Percentiles rank a stretch among this genome's conserved stretches.
phyloP scores from a whole-genome alignment of 2,888 invertebrate genomes.

The Cosmorhoe ocellata region DNA sequence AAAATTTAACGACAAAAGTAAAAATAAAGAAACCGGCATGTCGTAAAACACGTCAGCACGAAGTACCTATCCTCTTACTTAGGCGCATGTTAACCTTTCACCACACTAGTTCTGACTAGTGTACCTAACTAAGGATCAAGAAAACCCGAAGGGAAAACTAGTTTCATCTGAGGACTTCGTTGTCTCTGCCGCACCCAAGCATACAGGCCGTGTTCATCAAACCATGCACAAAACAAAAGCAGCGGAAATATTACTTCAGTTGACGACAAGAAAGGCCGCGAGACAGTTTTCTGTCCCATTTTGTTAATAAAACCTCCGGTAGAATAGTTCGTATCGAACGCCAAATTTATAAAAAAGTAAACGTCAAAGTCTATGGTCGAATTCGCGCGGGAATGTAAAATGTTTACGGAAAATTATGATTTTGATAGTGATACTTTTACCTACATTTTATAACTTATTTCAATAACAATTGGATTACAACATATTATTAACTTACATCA shows the following conservation, averaged over 20 bases:
- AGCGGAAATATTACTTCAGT: slow-evolving; percentile 74
- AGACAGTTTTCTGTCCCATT: slow-evolving; percentile 58
- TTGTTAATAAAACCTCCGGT: slow-evolving; percentile 7
- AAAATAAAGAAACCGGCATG: too few relatives aligned
- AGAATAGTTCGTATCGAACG: background rate
- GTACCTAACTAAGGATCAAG: slow-evolving; percentile 6
- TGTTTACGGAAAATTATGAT: slow-evolving; percentile 9
- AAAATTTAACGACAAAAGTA: too few relatives aligned
- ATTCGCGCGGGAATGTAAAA: slow-evolving; percentile 14
- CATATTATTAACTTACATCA: too few relatives aligned
- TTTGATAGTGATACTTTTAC: too few relatives aligned
- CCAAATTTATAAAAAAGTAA: slow-evolving; percentile 19
- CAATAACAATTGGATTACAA: too few relatives aligned
- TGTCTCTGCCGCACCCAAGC: slow-evolving; percentile 58
- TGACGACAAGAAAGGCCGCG: slow-evolving; percentile 69
- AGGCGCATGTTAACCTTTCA: too few relatives aligned
- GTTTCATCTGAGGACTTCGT: slow-evolving; percentile 13
- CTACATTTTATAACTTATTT: too few relatives aligned
- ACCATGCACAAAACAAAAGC: slow-evolving; percentile 77
- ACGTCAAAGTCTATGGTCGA: slow-evolving; percentile 10
- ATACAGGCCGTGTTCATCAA: slow-evolving; percentile 64
- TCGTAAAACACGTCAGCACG: too few relatives aligned
- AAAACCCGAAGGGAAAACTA: background rate
- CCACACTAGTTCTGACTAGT: too few relatives aligned
- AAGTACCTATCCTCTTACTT: too few relatives aligned